Evolutionary conservation across 37 sponge, comb jelly and placozoan genomes (phyloP).

Genomic region (Tethya wilhelma): DNA sequence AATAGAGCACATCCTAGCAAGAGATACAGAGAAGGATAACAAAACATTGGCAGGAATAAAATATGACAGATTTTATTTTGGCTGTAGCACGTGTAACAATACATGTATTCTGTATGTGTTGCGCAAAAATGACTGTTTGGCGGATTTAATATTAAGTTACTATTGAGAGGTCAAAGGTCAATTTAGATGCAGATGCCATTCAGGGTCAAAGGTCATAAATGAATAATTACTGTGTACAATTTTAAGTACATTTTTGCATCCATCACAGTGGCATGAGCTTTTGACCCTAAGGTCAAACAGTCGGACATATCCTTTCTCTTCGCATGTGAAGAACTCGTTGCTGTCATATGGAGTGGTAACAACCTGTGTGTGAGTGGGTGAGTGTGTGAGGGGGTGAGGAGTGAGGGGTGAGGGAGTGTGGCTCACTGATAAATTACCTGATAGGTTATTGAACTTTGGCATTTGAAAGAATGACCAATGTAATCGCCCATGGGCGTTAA

Average conservation of each 20-base stretch:
- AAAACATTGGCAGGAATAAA: no score
- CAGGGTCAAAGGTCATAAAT: background rate
- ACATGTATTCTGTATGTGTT: no score
- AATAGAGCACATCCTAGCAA: conserved; percentile 63
- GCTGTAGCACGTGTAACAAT: no score
- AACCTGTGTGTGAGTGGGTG: conserved; percentile 57
- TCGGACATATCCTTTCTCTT: conserved; percentile 81
- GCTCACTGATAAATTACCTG: conserved; percentile 41
- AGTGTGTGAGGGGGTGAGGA: background rate
- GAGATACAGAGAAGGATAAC: background rate
- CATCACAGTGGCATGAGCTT: conserved; percentile 68
- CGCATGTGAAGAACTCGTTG: conserved; percentile 84
- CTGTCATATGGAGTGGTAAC: conserved; percentile 65
- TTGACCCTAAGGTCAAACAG: conserved; percentile 83
- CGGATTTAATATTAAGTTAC: background rate
- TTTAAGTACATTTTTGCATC: conserved; percentile 40
- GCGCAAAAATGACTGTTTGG: no score
- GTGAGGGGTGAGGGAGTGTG: background rate
- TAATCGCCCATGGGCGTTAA: conserved; percentile 48
- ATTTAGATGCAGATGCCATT: no score
- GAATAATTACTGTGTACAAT: background rate
- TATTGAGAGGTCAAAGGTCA: no score
- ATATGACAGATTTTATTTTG: no score
- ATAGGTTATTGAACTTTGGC: conserved; percentile 77
- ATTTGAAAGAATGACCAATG: conserved; percentile 64